Base-by-base conservation (phyloP, 35 echinoderm and acorn worm genomes). In the Diadema setosum region DNA sequence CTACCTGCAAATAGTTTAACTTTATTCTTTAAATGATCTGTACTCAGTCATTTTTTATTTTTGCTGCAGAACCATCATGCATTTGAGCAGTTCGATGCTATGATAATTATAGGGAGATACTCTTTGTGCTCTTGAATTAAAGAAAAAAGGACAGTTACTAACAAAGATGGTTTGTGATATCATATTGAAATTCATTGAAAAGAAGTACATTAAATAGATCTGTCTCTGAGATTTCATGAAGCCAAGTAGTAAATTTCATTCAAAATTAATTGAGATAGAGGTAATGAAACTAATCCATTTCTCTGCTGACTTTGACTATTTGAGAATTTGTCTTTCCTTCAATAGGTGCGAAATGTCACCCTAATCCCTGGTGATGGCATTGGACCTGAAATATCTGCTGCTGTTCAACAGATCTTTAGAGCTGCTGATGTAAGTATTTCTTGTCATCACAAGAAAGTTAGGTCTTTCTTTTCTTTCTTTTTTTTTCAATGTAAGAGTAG, bases 331-430 rank as follows among this genome's bases (percentile, higher is more conserved):
- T 78, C 26, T 20, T 78, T 78, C 37, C 44, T 78, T 42, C 29
- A 20, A 5, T n/a, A 78, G 73, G 73, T 78, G 73, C 29, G 73
- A n/a, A 78, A 78, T 41, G 96, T 98, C 2, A 98, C 96, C n/a
- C 49, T 98, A 17, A 98, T 98, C 64, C 96, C 96, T 46, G 96
- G 96, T 41, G 96, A 98, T 98, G 96, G 96, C 5, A 98, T 98
- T 59, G 96, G 96, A 60, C 96, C 96, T 46, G 96, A 98, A 90
- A 98, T 98, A 50, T 98, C 92, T 70, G 86, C 84, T 26, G 74
- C 89, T 45, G 96, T 98, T 17, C 96, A 94, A 43, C 88, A 98
- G 41, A 98, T 98, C 29, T 98, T 98, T 87, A 67, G 64, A 61
- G 92, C 92, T 48, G 92, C 96, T 23, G 43, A 98, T 59, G 96